These are phyloP conservation scores for Bombus fervidus DNA, from an alignment of 1,140 invertebrate genomes.

Conservation along the genomic window DNA sequence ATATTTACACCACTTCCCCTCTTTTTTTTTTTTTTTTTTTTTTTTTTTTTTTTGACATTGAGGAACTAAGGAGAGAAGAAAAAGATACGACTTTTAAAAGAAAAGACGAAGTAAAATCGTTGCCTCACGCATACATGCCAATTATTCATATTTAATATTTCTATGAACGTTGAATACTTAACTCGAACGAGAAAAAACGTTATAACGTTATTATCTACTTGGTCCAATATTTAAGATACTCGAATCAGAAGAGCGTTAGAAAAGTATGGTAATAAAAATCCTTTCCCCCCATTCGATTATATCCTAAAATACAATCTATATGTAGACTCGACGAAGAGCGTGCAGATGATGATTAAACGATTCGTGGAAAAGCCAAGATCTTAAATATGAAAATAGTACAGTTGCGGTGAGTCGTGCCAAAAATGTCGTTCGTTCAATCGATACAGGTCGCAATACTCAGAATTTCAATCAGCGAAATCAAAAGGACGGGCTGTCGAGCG, in stretches of 20 bases:
- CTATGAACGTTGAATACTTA: background rate
- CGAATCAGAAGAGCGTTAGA: no score
- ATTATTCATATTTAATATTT: no score
- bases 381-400: slow-evolving; percentile 40
- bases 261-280: background rate
- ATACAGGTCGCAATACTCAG: slow-evolving; percentile 28
- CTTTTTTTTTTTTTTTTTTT: background rate
- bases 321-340: background rate
- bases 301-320: background rate
- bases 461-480: slow-evolving; percentile 26
- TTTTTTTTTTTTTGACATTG: background rate
- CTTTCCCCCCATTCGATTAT: background rate
- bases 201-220: background rate
- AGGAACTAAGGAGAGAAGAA: background rate
- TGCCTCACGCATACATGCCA: no score
- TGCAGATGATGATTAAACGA: slow-evolving; percentile 21
- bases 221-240: background rate
- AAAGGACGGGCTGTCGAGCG: slow-evolving; percentile 1
- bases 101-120: background rate
- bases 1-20: background rate
- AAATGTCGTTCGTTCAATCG: slow-evolving; percentile 25
- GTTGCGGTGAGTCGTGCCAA: background rate
- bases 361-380: slow-evolving; percentile 24
- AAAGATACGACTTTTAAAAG: no score
- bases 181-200: background rate